Conservation (phyloP, 2,113 vertebrate genomes). For the Condylura cristata region DNA sequence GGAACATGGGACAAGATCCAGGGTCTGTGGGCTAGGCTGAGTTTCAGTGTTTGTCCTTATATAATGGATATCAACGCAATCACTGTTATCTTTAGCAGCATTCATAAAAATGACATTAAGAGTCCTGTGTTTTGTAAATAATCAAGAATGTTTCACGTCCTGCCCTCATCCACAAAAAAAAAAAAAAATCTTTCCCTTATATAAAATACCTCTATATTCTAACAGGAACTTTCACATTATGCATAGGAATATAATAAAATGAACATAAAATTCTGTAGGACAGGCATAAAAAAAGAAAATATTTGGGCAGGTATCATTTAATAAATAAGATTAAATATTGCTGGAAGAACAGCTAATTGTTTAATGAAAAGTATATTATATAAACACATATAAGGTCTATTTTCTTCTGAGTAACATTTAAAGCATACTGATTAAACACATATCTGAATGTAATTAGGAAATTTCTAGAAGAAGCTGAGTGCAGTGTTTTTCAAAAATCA, state of each 20-base stretch:
- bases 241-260: not conserved
- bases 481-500: not conserved
- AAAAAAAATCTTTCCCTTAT: not conserved
- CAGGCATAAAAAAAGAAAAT: not conserved
- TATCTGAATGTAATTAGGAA: not conserved
- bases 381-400: not conserved
- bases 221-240: not conserved
- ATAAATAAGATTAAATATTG: not conserved
- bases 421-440: not conserved
- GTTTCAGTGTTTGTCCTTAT: not conserved
- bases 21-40: not conserved
- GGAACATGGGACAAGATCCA: not conserved
- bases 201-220: not conserved
- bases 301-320: not conserved
- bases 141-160: not conserved
- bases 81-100: not conserved
- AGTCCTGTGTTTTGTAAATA: not conserved
- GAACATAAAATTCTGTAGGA: not conserved
- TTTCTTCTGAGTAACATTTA: conserved; percentile 15
- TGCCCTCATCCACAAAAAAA: not conserved
- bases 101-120: not conserved
- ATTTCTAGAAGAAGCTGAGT: not conserved
- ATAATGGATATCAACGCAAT: not conserved
- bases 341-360: not conserved
- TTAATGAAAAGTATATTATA: not conserved